Evolutionary conservation across 2,797 vertebrate genomes (phyloP), one percentile per base, ranked within the genome.

Genomic region (Rhadinocentrus ornatus): DNA sequence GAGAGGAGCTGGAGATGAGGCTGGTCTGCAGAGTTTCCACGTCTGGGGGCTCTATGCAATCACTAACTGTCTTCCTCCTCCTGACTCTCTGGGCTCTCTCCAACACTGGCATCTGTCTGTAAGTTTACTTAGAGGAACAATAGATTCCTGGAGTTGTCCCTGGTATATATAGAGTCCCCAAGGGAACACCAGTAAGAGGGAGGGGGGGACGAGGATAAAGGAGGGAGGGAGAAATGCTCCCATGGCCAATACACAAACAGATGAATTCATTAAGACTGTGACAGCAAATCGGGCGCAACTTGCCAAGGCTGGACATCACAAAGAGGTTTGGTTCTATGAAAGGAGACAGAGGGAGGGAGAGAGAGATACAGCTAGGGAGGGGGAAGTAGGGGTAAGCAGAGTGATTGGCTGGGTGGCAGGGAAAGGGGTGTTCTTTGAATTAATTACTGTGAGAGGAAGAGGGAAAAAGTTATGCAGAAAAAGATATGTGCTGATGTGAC

Each of bases 201-300:
- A 74, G 82, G 85, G 39, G 31, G 79, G 79, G 86, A 84, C 53
- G 70, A 80, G 73, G 80, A 79, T 48, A 82, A 83, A 75, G 69
- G 75, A 79, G 81, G 91, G 92, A 88, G 91, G 90, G 91, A 86
- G 89, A 90, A 81, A 86, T 90, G 89, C 91, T 93, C 92, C 93
- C 90, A 92, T 93, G 93, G 92, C 94, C 95, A 94, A 94, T 93
- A 89, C 93, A 95, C 95, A 96, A 96, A 95, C 95, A 95, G 94
- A 89, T 94, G 92, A 95, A 95, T 96, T 96, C 93, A 96, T 96
- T 96, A 96, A 95, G 94, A 95, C 93, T 93, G 93, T 94, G 93
- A 95, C 92, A 94, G 91, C 93, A 93, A 94, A 94, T 93, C 80
- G 86, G 88, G 91, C 15, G 77, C 90, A 92, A 94, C 93, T 93